phyloP scores from a whole-genome alignment of 2,113 vertebrate species.

The Python bivittatus region DNA sequence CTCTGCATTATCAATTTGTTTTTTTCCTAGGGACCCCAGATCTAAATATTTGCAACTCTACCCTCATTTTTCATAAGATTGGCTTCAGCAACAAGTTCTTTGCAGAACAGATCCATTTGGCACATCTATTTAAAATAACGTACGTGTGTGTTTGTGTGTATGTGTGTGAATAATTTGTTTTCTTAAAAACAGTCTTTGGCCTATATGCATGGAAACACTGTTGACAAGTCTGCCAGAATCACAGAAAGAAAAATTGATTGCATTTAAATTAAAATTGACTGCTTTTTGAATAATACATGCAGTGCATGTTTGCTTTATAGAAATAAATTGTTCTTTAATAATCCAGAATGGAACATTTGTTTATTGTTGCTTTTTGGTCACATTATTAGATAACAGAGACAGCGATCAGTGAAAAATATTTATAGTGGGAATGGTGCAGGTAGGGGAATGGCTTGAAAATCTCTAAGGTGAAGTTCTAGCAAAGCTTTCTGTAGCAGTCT shows the following conservation, averaged over 20 bases:
- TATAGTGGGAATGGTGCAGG: not conserved
- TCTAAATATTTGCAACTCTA: not conserved
- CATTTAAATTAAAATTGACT: slow-evolving; percentile 32
- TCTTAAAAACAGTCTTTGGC: not conserved
- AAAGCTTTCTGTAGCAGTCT: not conserved
- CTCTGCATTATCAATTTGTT: not conserved
- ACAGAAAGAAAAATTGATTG: slow-evolving; percentile 24
- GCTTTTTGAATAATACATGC: slow-evolving; percentile 56
- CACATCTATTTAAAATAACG: slow-evolving; percentile 20
- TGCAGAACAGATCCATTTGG: not conserved
- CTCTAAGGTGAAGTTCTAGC: not conserved
- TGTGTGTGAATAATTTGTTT: slow-evolving; percentile 14
- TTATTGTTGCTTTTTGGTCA: slow-evolving; percentile 1
- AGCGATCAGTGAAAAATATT: not conserved
- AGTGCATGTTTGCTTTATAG: slow-evolving; percentile 61
- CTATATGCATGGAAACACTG: slow-evolving; percentile 1
- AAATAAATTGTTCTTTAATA: slow-evolving; percentile 72
- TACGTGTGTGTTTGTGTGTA: not conserved
- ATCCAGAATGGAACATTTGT: slow-evolving; percentile 37
- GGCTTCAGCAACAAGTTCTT: not conserved
- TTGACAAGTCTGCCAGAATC: slow-evolving; percentile 11
- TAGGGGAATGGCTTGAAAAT: not conserved
- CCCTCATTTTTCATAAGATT: not conserved
- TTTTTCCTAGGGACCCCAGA: not conserved
- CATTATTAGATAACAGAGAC: not conserved